Evolutionary conservation across 2,113 vertebrate genomes (phyloP).

Genomic region (Rhinolophus sinicus): DNA sequence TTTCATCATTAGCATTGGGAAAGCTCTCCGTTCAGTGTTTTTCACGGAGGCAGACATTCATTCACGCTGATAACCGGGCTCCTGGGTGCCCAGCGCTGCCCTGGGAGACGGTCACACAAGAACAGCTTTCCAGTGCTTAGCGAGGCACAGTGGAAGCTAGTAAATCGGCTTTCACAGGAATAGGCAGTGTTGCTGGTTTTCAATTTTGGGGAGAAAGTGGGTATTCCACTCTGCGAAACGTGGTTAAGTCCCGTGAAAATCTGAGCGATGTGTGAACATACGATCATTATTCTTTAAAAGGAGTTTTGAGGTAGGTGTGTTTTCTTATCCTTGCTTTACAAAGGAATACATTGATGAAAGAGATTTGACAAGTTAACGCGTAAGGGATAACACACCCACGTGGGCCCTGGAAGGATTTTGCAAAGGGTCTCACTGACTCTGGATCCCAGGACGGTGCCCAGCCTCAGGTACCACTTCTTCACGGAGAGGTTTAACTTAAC

Average conservation of each 20-base stretch:
- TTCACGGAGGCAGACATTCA: background rate
- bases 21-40: background rate
- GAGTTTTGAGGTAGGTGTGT: background rate
- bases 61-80: background rate
- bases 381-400: background rate
- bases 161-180: background rate
- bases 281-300: background rate
- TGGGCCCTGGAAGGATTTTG: background rate
- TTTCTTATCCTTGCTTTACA: background rate
- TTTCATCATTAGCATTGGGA: background rate
- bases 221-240: background rate
- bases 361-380: background rate
- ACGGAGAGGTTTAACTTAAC: background rate
- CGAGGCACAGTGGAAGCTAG: background rate
- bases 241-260: background rate
- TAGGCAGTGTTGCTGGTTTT: background rate
- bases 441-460: background rate
- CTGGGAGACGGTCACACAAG: background rate
- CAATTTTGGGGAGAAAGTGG: background rate
- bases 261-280: background rate
- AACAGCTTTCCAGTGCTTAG: background rate
- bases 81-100: background rate
- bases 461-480: background rate
- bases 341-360: background rate
- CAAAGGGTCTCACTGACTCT: background rate